Evolutionary conservation across 2,797 vertebrate genomes (phyloP).

Genomic region (Bovichtus variegatus): DNA sequence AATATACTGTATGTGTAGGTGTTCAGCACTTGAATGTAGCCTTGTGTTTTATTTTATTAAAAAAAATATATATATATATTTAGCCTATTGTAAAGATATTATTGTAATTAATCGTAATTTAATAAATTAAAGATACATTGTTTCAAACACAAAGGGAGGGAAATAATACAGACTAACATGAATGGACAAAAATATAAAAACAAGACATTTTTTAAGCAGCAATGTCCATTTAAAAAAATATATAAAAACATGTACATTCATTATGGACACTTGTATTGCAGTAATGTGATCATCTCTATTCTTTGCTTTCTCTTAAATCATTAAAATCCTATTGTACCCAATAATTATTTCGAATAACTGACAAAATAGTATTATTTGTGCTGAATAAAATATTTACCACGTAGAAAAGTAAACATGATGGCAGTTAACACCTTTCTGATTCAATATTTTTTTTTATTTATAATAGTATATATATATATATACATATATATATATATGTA

Average conservation of each 20-base stretch:
- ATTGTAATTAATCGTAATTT: neutral
- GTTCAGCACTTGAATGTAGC: neutral
- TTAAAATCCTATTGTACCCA: neutral
- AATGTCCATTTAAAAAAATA: neutral
- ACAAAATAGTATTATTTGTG: conserved; percentile 2
- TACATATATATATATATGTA: too few species aligned
- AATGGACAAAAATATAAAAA: neutral
- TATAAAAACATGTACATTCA: neutral
- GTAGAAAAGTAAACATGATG: neutral
- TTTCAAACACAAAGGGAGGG: neutral
- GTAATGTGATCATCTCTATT: neutral
- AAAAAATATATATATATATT: too few species aligned
- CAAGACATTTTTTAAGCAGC: neutral
- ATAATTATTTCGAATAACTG: neutral
- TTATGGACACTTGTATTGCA: neutral
- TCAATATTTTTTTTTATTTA: too few species aligned
- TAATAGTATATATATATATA: too few species aligned
- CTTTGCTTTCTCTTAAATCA: neutral
- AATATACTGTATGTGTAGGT: neutral
- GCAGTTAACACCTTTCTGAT: neutral
- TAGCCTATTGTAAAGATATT: too few species aligned
- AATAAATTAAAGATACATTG: neutral
- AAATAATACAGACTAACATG: neutral
- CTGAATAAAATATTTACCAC: neutral
- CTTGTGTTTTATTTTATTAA: neutral